Conservation (phyloP, 2,797 vertebrate genomes). For the Cossypha dichroa region DNA sequence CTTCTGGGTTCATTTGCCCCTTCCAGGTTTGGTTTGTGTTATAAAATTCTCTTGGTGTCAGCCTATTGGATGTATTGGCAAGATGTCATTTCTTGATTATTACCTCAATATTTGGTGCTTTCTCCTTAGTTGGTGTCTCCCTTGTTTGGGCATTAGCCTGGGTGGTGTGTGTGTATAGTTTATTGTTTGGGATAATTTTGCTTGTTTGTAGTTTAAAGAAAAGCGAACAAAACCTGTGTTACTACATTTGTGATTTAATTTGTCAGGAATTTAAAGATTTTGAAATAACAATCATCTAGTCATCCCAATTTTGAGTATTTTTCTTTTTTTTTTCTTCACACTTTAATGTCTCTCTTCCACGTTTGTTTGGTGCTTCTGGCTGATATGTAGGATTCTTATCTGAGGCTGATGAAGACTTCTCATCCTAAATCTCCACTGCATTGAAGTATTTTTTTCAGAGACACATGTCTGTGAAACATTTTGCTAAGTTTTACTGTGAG, state of each 20-base stretch:
- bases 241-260: not conserved
- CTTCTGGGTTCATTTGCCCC: not conserved
- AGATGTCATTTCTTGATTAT: not conserved
- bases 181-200: not conserved
- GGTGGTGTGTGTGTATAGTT: not conserved
- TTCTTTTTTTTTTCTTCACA: not conserved
- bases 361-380: not conserved
- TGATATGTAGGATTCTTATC: not conserved
- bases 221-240: not conserved
- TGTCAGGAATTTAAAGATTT: not conserved
- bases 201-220: not conserved
- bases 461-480: rapidly evolving
- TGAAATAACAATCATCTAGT: not conserved
- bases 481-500: not conserved
- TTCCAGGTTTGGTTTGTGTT: not conserved
- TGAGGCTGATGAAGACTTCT: not conserved
- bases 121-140: not conserved
- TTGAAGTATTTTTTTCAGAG: not conserved
- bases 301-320: not conserved
- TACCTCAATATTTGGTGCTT: not conserved
- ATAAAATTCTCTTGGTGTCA: not conserved
- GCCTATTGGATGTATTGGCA: not conserved
- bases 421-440: not conserved
- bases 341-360: not conserved
- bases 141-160: not conserved